These are phyloP conservation scores for Dioctria linearis DNA, from an alignment of 2,888 invertebrate genomes.

Conservation along the genomic window DNA sequence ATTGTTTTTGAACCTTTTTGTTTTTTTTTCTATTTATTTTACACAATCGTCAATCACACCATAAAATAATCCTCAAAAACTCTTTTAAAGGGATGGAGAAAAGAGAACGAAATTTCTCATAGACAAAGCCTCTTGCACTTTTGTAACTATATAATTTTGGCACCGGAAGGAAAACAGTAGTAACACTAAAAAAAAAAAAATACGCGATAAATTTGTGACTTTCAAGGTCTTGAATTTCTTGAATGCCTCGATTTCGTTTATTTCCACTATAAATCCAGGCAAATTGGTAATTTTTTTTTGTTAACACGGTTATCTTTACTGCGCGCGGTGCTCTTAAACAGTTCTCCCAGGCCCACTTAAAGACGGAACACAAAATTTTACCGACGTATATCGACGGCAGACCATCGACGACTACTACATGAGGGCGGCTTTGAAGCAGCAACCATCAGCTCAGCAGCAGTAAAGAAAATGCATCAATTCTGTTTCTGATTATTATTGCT, in stretches of 20 bases:
- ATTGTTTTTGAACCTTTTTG: background rate
- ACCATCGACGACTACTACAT: conserved; percentile 58
- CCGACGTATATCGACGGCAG: conserved; percentile 57
- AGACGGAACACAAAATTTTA: background rate
- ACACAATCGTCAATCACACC: background rate
- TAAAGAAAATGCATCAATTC: background rate
- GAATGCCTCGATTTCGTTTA: background rate
- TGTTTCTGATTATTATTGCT: background rate
- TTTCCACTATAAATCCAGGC: conserved; percentile 12
- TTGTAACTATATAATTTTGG: too few species aligned
- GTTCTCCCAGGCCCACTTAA: conserved; percentile 30
- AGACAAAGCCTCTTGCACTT: too few species aligned
- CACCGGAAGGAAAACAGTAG: background rate
- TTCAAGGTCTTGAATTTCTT: background rate
- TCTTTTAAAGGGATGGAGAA: background rate
- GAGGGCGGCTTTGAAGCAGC: conserved; percentile 38
- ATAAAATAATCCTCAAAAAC: background rate
- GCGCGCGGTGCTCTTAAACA: conserved; percentile 48
- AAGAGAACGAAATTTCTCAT: conserved; percentile 5
- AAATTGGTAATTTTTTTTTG: background rate
- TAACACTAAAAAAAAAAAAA: background rate
- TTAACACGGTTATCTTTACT: conserved; percentile 34
- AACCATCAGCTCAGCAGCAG: background rate
- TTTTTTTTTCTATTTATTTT: too few species aligned
- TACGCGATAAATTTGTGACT: conserved; percentile 16